phyloP scores from a whole-genome alignment of 2,113 vertebrate species.

The Charina bottae region DNA sequence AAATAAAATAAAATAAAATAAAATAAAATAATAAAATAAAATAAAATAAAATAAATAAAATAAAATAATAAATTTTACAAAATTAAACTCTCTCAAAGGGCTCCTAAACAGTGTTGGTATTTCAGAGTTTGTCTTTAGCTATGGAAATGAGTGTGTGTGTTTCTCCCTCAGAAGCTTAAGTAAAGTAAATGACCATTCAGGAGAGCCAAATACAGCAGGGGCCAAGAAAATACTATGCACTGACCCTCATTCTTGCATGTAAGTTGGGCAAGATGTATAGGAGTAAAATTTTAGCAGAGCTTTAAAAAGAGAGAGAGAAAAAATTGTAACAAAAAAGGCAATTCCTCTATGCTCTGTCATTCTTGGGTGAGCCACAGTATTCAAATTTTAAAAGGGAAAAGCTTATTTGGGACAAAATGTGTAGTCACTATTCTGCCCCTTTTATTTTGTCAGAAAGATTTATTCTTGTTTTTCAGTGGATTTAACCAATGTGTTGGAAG shows the following conservation, averaged over 20 bases:
- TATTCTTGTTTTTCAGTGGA: background rate
- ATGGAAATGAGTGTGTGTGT: background rate
- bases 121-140: background rate
- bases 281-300: background rate
- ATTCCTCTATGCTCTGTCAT: background rate
- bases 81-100: background rate
- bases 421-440: background rate
- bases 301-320: background rate
- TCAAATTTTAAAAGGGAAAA: background rate
- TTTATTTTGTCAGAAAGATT: background rate
- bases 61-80: too few relatives aligned
- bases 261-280: background rate
- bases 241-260: background rate
- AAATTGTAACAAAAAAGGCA: background rate
- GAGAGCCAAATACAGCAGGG: background rate
- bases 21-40: too few relatives aligned
- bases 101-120: background rate
- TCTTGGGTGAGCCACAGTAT: background rate
- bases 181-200: background rate
- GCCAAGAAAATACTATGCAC: background rate
- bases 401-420: background rate
- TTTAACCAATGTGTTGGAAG: background rate
- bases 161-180: constrained; percentile 1
- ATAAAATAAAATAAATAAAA: too few relatives aligned
- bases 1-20: too few relatives aligned